A percentile compares a stretch with the other conserved stretches of the same genome.
These are phyloP conservation scores for Theocolax elegans DNA, from an alignment of 1,140 invertebrate species.

Conservation along the genomic window DNA sequence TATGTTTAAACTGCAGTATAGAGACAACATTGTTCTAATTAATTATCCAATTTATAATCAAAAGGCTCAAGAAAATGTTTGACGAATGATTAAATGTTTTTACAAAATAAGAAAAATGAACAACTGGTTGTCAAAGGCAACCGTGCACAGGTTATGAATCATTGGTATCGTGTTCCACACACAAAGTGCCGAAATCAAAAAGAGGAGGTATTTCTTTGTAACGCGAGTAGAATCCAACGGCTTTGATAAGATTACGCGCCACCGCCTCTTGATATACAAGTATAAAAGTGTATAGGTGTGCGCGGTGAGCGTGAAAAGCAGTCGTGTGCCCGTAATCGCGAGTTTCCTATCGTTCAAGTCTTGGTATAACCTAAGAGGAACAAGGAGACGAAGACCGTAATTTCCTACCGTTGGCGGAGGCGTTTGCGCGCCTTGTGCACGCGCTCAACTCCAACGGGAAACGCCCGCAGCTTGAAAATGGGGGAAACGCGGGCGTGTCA, in stretches of 20 bases:
- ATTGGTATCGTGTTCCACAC: too few relatives aligned
- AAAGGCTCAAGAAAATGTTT: too few relatives aligned
- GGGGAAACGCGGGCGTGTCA: not conserved
- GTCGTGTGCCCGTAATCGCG: conserved; percentile 31
- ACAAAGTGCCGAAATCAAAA: too few relatives aligned
- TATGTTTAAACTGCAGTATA: too few relatives aligned
- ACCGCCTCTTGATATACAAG: not conserved
- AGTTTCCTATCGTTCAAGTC: conserved; percentile 13
- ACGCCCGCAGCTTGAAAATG: not conserved
- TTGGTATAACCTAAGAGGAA: not conserved
- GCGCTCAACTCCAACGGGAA: conserved; percentile 22
- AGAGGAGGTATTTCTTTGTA: too few relatives aligned
- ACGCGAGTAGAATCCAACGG: too few relatives aligned
- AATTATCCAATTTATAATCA: too few relatives aligned
- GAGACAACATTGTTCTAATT: too few relatives aligned
- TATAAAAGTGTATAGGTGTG: not conserved
- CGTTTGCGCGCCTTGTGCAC: not conserved
- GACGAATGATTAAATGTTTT: too few relatives aligned
- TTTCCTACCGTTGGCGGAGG: conserved; percentile 11
- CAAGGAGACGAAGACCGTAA: not conserved
- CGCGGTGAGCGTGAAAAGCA: conserved; percentile 1
- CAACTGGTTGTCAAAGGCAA: too few relatives aligned
- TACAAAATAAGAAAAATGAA: too few relatives aligned
- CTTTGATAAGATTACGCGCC: conserved; percentile 22
- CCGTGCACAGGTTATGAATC: too few relatives aligned